These are phyloP conservation scores for Lathamus discolor DNA, from an alignment of 2,113 vertebrate genomes.

Conservation along the genomic window DNA sequence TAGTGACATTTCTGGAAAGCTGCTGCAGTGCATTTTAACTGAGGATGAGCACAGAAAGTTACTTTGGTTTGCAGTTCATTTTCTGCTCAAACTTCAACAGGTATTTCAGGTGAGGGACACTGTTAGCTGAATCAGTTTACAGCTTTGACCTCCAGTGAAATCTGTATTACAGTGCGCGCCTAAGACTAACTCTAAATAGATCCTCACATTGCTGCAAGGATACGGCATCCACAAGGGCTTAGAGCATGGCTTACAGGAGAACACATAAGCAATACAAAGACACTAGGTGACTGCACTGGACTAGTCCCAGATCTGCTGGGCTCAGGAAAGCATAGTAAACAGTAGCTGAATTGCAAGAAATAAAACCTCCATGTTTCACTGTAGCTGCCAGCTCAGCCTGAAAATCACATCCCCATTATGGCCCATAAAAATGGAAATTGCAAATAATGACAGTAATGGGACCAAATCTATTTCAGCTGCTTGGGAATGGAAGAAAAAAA, in stretches of 20 bases:
- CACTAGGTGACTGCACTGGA: background rate
- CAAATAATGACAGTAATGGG: background rate
- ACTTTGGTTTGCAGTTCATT: background rate
- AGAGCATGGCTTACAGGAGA: background rate
- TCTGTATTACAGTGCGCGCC: background rate
- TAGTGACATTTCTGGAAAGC: background rate
- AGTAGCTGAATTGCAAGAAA: background rate
- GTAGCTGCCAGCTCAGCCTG: background rate
- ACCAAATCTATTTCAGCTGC: background rate
- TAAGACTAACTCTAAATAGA: background rate
- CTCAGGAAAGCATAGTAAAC: background rate
- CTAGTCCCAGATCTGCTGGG: background rate
- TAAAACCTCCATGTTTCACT: background rate
- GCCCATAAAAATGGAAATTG: conserved; percentile 25
- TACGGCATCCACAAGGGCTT: background rate
- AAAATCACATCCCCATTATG: background rate
- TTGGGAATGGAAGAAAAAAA: background rate
- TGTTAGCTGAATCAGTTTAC: background rate
- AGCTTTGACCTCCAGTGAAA: background rate
- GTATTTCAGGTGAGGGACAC: background rate
- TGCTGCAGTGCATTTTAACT: background rate
- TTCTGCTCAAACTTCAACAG: background rate
- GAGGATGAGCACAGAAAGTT: background rate
- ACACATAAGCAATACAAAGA: background rate
- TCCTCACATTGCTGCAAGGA: background rate